Conservation (phyloP, 2,797 vertebrate genomes). For the Pseudocheirus occidentalis region DNA sequence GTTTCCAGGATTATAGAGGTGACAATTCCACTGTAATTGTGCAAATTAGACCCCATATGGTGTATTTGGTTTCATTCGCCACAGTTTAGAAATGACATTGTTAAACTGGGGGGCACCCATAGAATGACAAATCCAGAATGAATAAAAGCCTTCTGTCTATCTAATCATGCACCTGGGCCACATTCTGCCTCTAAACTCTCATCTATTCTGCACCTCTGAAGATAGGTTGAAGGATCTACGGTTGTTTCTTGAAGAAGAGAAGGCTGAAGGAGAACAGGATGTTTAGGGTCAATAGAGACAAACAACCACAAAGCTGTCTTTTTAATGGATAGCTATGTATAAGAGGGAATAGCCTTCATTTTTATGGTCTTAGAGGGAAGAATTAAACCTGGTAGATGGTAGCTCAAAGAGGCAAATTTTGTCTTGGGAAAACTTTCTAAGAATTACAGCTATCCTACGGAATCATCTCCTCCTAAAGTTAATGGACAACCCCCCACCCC, state of each 20-base stretch:
- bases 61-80: neutral
- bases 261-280: neutral
- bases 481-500: neutral
- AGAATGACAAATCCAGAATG: neutral
- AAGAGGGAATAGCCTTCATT: neutral
- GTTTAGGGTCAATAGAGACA: neutral
- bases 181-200: neutral
- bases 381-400: neutral
- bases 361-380: neutral
- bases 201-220: neutral
- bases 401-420: neutral
- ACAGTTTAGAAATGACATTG: neutral
- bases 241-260: neutral
- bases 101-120: neutral
- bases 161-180: neutral
- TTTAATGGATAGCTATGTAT: neutral
- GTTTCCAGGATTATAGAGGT: neutral
- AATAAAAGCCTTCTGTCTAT: neutral
- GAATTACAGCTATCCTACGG: neutral
- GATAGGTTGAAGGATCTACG: neutral
- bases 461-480: neutral
- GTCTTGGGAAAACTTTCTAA: neutral
- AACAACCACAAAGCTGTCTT: neutral
- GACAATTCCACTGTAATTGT: neutral
- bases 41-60: neutral